Percentiles rank a stretch among this genome's conserved stretches.
Evolutionary conservation across 92 coral and sea anemone species (phyloP).

Genomic region (Phenganax stokvisi): DNA sequence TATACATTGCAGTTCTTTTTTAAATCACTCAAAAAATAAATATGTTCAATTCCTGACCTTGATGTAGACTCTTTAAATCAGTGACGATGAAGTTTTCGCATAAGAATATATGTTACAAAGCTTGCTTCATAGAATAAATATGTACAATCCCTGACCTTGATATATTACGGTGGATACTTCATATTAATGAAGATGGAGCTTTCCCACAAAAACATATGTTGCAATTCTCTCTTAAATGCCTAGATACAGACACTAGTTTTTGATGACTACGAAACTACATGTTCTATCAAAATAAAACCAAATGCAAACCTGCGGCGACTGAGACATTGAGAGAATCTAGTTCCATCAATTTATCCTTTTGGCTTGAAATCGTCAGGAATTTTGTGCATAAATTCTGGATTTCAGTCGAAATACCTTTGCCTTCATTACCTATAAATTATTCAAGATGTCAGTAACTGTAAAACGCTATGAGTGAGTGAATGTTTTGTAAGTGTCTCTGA

Average conservation of each 20-base stretch:
- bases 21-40: too few species aligned
- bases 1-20: too few species aligned
- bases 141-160: too few species aligned
- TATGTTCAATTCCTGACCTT: too few species aligned
- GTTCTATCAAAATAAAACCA: not conserved
- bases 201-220: not conserved
- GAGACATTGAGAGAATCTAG: constrained; percentile 71
- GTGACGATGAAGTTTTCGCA: too few species aligned
- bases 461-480: not conserved
- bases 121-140: too few species aligned
- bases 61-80: not conserved
- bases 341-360: constrained; percentile 31
- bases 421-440: constrained; percentile 57
- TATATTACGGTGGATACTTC: too few species aligned
- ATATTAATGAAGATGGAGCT: not conserved
- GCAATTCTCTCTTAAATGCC: not conserved
- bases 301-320: constrained; percentile 60
- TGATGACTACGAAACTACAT: too few species aligned
- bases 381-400: constrained; percentile 55
- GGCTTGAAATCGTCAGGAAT: constrained; percentile 53
- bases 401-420: constrained; percentile 49
- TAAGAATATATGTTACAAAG: too few species aligned
- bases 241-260: not conserved
- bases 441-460: not conserved
- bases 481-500: not conserved